Evolutionary conservation across 92 coral and sea anemone genomes (phyloP), one percentile per base, ranked within the genome.

Genomic region (Porites cylindrica): DNA sequence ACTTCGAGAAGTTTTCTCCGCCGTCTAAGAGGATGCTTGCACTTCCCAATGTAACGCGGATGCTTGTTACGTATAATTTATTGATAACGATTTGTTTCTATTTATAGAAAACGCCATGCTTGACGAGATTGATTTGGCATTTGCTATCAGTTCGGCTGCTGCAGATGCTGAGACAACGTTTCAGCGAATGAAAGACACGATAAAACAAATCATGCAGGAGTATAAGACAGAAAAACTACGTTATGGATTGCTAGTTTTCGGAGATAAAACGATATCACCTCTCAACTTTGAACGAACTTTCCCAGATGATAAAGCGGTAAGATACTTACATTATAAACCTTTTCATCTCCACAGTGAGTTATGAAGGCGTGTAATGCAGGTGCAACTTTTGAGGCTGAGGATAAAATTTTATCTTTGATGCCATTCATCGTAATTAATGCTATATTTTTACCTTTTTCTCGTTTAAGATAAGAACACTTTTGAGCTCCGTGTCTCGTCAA

Each of bases 111-210:
- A 92, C 19, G 91, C 95, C 58, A 85, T 73, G 68, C 91, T 91
- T 51, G 89, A 91, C 66, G 91, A 82, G 60, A 79, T 95, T 13
- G 98, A 97, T 82, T 86, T 97, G 84, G 96, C 88, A 52, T 93
- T 97, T 82, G 90, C 91, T 9, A 86, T 97, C 78, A 93, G 91
- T 53, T 91, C 97, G 43, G 91, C 92, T 11, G 91, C 93, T 8
- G 75, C 94, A 47, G 88, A 87, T 69, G 86, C 96, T 7, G 91
- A 82, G 64, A 68, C 80, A 32, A 84, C 93, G 10, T 97, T 93
- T 85, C 81, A 85, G 26, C 89, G 78, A 85, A 91, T 95, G 89
- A 95, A 93, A 76, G 84, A 86, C 67, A 88, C 96, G 62, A 91
- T 95, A 20, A 92, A 90, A 61, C 79, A 91, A 29, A 92, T 97